A percentile compares a stretch with the other conserved stretches of the same genome.
These are phyloP conservation scores for Drosophila demipolita DNA, from an alignment of 2,888 invertebrate species.

Conservation along the genomic window DNA sequence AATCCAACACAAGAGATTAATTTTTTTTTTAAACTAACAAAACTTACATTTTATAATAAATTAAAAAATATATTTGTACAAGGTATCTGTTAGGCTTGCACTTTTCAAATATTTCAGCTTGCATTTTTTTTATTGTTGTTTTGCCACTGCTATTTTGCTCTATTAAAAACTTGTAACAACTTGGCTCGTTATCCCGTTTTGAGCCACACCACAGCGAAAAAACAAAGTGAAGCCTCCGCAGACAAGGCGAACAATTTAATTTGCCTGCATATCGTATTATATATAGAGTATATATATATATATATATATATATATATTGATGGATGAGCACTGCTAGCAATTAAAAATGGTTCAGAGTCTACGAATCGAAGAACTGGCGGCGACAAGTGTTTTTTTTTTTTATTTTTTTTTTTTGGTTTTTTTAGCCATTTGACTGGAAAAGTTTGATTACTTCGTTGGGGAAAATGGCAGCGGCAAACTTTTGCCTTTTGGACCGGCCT, in stretches of 20 bases:
- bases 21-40: too few species aligned
- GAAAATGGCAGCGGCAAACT: slow-evolving; percentile 42
- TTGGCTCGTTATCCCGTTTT: slow-evolving; percentile 70
- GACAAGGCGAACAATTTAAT: slow-evolving; percentile 68
- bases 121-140: slow-evolving; percentile 40
- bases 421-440: slow-evolving; percentile 50
- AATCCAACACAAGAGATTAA: not conserved
- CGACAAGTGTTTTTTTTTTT: slow-evolving; percentile 47
- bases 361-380: slow-evolving; percentile 19
- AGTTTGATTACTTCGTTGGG: slow-evolving; percentile 61
- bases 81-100: slow-evolving; percentile 1
- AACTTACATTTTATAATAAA: not conserved
- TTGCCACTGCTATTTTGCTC: slow-evolving; percentile 66
- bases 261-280: slow-evolving; percentile 47
- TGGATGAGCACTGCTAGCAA: slow-evolving; percentile 56
- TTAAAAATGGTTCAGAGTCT: slow-evolving; percentile 54
- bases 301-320: slow-evolving; percentile 50
- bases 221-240: slow-evolving; percentile 23
- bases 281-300: not conserved
- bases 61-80: not conserved
- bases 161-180: slow-evolving; percentile 84
- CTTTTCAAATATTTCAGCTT: not conserved
- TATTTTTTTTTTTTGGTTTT: slow-evolving; percentile 1
- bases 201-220: slow-evolving; percentile 20
- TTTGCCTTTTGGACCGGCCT: slow-evolving; percentile 41